Evolutionary conservation across 2,888 invertebrate species (phyloP).

Genomic region (Hypsopygia costalis): DNA sequence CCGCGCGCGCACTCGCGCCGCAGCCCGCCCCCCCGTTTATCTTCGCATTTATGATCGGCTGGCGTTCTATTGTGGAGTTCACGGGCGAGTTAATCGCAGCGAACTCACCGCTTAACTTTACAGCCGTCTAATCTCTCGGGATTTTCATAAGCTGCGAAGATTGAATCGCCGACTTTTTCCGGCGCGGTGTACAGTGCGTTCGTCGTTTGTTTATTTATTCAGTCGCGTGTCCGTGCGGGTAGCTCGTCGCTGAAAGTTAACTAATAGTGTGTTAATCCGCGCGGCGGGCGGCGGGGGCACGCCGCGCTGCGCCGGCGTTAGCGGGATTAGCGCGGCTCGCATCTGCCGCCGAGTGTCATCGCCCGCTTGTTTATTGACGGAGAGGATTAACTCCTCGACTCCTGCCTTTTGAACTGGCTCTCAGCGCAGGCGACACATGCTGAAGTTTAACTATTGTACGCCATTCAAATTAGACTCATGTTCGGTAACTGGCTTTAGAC

Average conservation of each 20-base stretch:
- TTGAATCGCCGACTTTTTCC: neutral
- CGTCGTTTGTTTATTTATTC: constrained; percentile 21
- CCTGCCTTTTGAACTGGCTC: constrained; percentile 15
- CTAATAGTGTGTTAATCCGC: neutral
- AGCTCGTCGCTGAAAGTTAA: neutral
- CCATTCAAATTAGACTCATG: too few species aligned
- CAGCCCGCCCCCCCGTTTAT: too few species aligned
- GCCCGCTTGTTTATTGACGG: constrained; percentile 10
- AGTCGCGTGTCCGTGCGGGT: too few species aligned
- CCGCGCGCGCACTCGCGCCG: too few species aligned
- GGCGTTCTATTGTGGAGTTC: too few species aligned
- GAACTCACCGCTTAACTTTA: neutral
- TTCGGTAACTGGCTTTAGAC: too few species aligned
- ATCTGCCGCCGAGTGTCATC: constrained; percentile 2
- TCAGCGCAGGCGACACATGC: too few species aligned
- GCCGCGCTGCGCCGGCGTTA: constrained; percentile 4
- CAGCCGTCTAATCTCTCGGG: neutral
- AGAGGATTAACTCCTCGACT: constrained; percentile 17
- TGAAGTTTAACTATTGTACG: too few species aligned
- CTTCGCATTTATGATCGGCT: too few species aligned
- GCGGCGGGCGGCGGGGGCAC: neutral
- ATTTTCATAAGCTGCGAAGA: neutral
- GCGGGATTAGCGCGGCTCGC: constrained; percentile 8
- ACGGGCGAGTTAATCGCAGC: neutral
- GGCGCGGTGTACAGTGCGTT: neutral